Base-by-base conservation (phyloP, 2,888 invertebrate genomes). In the Drosophila koepferae region DNA sequence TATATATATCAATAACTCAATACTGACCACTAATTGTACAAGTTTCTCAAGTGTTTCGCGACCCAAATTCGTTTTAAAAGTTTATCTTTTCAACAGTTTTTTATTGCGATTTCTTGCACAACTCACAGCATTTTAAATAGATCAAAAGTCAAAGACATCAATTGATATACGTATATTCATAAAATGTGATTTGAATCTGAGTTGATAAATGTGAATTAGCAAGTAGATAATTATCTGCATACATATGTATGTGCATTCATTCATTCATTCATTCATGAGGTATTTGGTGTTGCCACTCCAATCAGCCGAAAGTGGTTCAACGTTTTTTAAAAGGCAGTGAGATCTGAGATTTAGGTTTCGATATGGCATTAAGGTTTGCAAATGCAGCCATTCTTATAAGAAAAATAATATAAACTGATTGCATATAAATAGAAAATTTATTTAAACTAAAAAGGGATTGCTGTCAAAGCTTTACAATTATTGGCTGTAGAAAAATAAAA, bases 11-110 rank as follows among this genome's bases (percentile, higher is more conserved):
- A n/a, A 41, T 34, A 55, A 28, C 40, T 54, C 58, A 63, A 40
- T 59, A 48, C 18, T 36, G 28, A 63, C 40, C 60, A 69, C 62
- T 71, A 74, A 77, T 77, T 70, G 67, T 38, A 14, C 40, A 34
- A 38, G 64, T 77, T 74, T 64, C 70, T 38, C 55, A 67, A 78
- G 59, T 62, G 49, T 46, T 49, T 60, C 60, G 63, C 62, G 78
- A 77, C 77, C 78, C 62, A 63, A 53, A 77, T 77, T 76, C 34
- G 18, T 9, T 60, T 65, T 51, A 23, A 61, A 59, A 43, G 28
- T 61, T 64, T 28, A 60, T 72, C 64, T 58, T 64, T 54, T 36
- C 38, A 64, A 49, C 58, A 20, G 55, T 31, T 38, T 46, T 49
- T 34, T 14, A 63, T 70, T 66, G 73, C 73, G 61, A 77, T 69